Percentiles rank a stretch among this genome's conserved stretches.
These are phyloP conservation scores for Gisinianus flammeolus DNA, from an alignment of 2,888 invertebrate species.

Conservation along the genomic window DNA sequence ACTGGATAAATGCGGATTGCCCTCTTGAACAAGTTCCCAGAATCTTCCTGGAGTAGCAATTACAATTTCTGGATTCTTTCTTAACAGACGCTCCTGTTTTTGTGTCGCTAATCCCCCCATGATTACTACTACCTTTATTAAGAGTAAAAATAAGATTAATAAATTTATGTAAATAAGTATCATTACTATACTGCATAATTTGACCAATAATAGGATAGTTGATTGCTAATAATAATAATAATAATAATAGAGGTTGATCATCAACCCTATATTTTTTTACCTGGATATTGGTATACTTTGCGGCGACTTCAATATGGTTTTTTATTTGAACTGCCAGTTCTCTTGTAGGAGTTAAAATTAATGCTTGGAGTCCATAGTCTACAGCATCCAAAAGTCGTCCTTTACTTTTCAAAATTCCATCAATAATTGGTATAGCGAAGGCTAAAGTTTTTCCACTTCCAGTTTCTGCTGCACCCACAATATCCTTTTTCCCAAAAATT, in stretches of 20 bases:
- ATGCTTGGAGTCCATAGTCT: slow-evolving; percentile 71
- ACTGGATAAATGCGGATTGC: slow-evolving; percentile 76
- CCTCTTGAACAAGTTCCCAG: slow-evolving; percentile 89
- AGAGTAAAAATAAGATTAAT: too few species aligned
- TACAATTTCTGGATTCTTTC: slow-evolving; percentile 85
- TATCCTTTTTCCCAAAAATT: slow-evolving; percentile 84
- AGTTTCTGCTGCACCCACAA: slow-evolving; percentile 98
- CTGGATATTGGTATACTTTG: slow-evolving; percentile 78
- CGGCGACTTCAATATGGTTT: slow-evolving; percentile 78
- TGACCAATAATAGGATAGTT: neutral
- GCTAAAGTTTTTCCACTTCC: slow-evolving; percentile 99
- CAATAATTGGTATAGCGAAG: slow-evolving; percentile 91
- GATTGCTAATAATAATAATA: too few species aligned
- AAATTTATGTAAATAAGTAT: too few species aligned
- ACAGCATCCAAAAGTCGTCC: slow-evolving; percentile 58
- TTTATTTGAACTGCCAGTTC: slow-evolving; percentile 95
- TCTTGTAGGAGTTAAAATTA: slow-evolving; percentile 93
- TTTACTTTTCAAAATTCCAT: slow-evolving; percentile 76
- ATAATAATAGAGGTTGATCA: too few species aligned
- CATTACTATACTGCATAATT: too few species aligned
- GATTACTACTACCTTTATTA: slow-evolving; percentile 74
- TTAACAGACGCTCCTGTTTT: slow-evolving; percentile 88
- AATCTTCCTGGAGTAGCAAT: slow-evolving; percentile 96
- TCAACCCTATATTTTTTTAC: too few species aligned
- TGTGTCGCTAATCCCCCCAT: slow-evolving; percentile 94